These are phyloP conservation scores for Chrysochloris asiatica DNA, from an alignment of 2,113 vertebrate species.

Conservation along the genomic window DNA sequence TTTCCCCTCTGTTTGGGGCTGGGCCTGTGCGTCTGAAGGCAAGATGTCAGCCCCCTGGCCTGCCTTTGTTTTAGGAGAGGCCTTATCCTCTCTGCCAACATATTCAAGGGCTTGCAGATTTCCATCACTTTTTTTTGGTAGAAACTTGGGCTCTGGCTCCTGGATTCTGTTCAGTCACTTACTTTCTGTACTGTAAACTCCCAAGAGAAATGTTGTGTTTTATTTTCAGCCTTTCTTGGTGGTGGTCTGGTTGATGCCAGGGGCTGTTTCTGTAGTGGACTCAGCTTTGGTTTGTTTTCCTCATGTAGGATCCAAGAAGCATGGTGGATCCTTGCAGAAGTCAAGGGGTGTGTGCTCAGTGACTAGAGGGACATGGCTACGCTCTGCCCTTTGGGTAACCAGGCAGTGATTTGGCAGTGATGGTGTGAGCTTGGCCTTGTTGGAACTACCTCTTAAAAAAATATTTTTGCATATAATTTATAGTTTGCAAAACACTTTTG, in stretches of 20 bases:
- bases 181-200: not conserved
- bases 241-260: not conserved
- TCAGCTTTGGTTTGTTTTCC: not conserved
- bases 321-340: not conserved
- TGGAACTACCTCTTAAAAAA: not conserved
- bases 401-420: not conserved
- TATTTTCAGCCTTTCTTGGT: not conserved
- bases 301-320: not conserved
- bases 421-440: not conserved
- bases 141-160: conserved; percentile 5
- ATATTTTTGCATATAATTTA: not conserved
- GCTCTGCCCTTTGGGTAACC: not conserved
- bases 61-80: not conserved
- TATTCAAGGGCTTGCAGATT: not conserved
- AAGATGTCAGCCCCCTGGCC: not conserved
- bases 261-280: not conserved
- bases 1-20: not conserved
- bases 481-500: not conserved
- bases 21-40: not conserved
- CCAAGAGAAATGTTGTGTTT: not conserved
- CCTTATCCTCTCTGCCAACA: not conserved
- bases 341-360: not conserved
- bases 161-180: not conserved
- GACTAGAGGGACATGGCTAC: not conserved
- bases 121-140: not conserved